Evolutionary conservation across 2,888 invertebrate species (phyloP).

Genomic region (Priocnemis perturbator): DNA sequence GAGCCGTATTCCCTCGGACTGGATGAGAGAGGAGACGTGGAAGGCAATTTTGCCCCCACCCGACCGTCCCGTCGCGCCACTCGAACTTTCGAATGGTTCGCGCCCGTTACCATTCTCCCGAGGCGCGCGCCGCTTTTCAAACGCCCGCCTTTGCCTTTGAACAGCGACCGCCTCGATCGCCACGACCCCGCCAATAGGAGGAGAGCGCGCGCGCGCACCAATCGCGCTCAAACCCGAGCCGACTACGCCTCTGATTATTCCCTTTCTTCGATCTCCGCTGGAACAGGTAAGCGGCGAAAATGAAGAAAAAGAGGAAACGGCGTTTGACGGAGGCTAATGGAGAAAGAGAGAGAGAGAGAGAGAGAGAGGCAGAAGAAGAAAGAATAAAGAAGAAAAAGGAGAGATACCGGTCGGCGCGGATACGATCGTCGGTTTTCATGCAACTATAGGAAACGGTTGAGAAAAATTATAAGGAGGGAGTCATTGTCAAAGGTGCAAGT

Average conservation of each 20-base stretch:
- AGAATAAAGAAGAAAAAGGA: no score
- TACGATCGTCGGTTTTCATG: no score
- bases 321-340: no score
- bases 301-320: constrained; percentile 6
- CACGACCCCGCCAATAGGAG: constrained; percentile 12
- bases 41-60: constrained; percentile 43
- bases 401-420: no score
- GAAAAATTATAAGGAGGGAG: no score
- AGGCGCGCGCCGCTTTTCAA: constrained; percentile 24
- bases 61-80: not conserved
- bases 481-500: no score
- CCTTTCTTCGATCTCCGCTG: not conserved
- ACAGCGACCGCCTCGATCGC: constrained; percentile 41
- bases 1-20: constrained; percentile 46
- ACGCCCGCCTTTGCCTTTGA: constrained; percentile 45
- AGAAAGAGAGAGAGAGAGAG: no score
- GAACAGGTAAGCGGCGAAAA: not conserved
- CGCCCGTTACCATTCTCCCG: constrained; percentile 24
- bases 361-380: not conserved
- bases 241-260: constrained; percentile 45
- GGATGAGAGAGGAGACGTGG: constrained; percentile 42
- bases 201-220: constrained; percentile 21
- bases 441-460: no score
- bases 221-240: constrained; percentile 4
- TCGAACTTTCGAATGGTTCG: constrained; percentile 38